phyloP scores from a whole-genome alignment of 2,888 invertebrate genomes.

The Coelogynopora nodosa region DNA sequence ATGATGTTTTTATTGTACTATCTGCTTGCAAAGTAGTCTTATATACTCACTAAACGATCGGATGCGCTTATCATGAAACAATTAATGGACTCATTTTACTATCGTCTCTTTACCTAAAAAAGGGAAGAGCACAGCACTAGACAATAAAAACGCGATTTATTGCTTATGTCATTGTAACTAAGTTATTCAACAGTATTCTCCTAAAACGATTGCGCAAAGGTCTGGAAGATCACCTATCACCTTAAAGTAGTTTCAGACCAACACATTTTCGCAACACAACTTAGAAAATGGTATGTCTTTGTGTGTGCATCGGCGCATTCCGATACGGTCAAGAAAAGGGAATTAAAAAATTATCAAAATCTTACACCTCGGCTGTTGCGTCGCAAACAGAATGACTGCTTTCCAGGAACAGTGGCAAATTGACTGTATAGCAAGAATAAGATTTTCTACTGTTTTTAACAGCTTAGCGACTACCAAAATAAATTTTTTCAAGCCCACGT shows the following conservation, averaged over 20 bases:
- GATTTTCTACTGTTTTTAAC: background rate
- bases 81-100: background rate
- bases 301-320: background rate
- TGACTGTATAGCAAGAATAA: background rate
- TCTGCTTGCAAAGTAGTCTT: too few species aligned
- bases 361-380: background rate
- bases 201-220: background rate
- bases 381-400: slow-evolving; percentile 23
- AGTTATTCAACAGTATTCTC: background rate
- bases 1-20: too few species aligned
- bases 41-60: too few species aligned
- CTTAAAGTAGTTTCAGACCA: background rate
- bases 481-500: background rate
- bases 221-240: background rate
- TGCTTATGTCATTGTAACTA: background rate
- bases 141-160: background rate
- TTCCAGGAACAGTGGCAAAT: background rate
- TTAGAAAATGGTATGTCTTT: background rate
- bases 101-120: background rate
- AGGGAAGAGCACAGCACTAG: background rate
- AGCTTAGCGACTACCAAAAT: background rate
- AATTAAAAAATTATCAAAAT: background rate
- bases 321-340: slow-evolving; percentile 23
- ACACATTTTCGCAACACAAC: background rate
- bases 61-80: too few species aligned